Base-by-base conservation (phyloP, 2,113 vertebrate genomes). In the Clarias magur region DNA sequence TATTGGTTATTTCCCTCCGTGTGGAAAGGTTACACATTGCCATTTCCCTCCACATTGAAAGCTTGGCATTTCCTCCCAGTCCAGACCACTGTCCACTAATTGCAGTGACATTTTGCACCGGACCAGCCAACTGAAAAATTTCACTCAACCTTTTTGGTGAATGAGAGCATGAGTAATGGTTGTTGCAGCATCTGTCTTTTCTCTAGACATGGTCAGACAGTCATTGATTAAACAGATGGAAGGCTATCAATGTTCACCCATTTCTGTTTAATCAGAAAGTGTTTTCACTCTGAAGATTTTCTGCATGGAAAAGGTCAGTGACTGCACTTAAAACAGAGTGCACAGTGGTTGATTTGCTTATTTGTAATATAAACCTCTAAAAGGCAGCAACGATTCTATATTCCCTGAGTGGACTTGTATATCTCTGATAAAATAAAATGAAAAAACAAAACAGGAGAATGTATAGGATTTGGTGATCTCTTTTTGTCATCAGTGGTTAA, bases 11-110 rank as follows among this genome's bases (percentile, higher is more conserved):
- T 73, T 85, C 56, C 68, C 76, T 53, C 63, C 25, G 15, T 84
- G 68, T 42, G 42, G 63, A 90, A 90, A 89, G 89, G 88, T 91
- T 87, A 85, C 53, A 63, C 82, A 73, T 79, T 84, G 80, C 87
- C 68, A 63, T 90, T 89, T 78, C 84, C 70, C 70, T 87, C 62
- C 81, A 63, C 75, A 63, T 85, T 88, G 87, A 86, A 80, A 88
- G 83, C 67, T 88, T 90, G 91, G 86, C 88, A 92, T 92, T 90
- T 91, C 62, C 85, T 88, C 80, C 67, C 68, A 83, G 83, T 67
- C 75, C 85, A 83, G 83, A 81, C 80, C 88, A 89, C 79, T 89
- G 87, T 88, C 83, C 87, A 82, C 90, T 91, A 90, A 91, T 91
- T 88, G 85, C 54, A 21, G 16, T 92, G 89, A 91, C 92, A 91